Evolutionary conservation across 2,888 invertebrate species (phyloP).

Genomic region (Allolobophora icterica): DNA sequence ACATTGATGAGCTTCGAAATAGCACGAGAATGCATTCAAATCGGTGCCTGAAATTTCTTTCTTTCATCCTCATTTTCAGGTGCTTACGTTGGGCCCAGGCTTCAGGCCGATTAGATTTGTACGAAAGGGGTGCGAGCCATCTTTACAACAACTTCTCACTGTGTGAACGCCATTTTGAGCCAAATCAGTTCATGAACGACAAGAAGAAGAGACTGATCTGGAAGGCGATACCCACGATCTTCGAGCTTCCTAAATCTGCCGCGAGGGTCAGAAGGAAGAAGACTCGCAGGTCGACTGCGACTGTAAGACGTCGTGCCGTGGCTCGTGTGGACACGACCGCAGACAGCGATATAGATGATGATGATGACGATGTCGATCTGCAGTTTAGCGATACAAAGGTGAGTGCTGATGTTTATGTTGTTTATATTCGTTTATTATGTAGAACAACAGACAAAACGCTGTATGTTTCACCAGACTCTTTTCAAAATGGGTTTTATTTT

Average conservation of each 20-base stretch:
- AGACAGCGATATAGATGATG: neutral
- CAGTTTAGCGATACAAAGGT: neutral
- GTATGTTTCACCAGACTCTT: neutral
- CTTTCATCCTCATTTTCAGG: neutral
- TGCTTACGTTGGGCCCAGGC: slow-evolving; percentile 2
- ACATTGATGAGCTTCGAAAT: neutral
- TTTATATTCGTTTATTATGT: too few relatives aligned
- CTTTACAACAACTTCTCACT: neutral
- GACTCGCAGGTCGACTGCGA: neutral
- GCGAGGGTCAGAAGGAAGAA: neutral
- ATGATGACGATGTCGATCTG: neutral
- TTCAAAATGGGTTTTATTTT: neutral
- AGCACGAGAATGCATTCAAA: neutral
- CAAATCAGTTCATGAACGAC: neutral
- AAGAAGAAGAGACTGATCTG: neutral
- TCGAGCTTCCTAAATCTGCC: neutral
- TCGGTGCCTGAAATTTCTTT: neutral
- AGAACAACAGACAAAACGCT: too few relatives aligned
- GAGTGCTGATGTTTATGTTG: too few relatives aligned
- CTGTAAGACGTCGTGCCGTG: neutral
- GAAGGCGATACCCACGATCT: neutral
- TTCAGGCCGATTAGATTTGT: neutral
- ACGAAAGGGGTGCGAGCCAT: neutral
- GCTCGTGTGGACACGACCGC: neutral
- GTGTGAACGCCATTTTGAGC: neutral